Evolutionary conservation across 2,888 invertebrate genomes (phyloP), one percentile per base, ranked within the genome.

Genomic region (Dryadula phaetusa): DNA sequence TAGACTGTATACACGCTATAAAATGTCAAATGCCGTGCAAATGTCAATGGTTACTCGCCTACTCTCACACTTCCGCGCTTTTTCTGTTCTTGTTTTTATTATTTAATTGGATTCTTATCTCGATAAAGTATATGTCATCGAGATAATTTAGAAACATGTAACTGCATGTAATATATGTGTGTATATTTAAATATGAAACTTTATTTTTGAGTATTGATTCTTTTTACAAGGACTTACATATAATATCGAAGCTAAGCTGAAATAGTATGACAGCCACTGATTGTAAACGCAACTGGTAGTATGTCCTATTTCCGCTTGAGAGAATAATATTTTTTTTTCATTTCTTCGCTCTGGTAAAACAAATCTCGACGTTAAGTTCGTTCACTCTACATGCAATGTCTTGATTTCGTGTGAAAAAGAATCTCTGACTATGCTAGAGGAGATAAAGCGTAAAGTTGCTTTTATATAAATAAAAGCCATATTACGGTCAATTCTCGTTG

Each of bases 1-100:
- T 90, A 90, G 87, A 87, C 81, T 52, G 79, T 81, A 82, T 83
- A 77, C 79, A 82, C 79, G 78, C 72, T 75, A 78, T 67, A 83
- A 85, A 92, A 92, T 92, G 92, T 92, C 92, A 92, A 90, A 88
- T 87, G 90, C 86, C 88, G 77, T 75, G 77, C 83, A 92, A 92
- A 92, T 91, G 91, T 86, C 92, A 90, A 77, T 72, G 70, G 72
- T 72, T 84, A 86, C 79, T 82, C 81, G 81, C 82, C 81, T 79
- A 77, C 77, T 75, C 74, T 73, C 74, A 74, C 64, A 73, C 78
- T 79, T 79, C 79, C 79, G 76, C 61, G 70, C 74, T 75, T 77
- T 71, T 71, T 71, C 63, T 66, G 61, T 25, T 54, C 22, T 53
- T 54, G 44, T 16, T 52, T 53, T 65, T 52, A 58, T 49, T 58